Conservation (phyloP, 2,113 vertebrate species). For the Octodon degus region DNA sequence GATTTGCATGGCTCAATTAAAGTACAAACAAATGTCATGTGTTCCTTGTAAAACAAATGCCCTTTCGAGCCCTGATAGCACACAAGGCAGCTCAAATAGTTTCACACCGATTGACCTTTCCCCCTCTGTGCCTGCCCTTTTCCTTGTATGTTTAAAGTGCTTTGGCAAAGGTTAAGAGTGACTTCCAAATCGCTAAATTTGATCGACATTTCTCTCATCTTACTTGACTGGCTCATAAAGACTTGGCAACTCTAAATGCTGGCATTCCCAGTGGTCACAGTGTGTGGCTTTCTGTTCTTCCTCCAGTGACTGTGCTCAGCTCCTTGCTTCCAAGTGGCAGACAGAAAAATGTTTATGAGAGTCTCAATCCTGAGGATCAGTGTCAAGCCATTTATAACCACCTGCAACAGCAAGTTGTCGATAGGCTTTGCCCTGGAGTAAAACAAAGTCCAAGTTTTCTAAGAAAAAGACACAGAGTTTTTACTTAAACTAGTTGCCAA, state of each 20-base stretch:
- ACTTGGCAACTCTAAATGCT: constrained; percentile 1
- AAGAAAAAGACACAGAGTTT: not conserved
- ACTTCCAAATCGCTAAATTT: constrained; percentile 55
- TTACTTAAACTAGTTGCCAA: fast-evolving
- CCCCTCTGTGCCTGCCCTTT: constrained; percentile 36
- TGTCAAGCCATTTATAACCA: not conserved
- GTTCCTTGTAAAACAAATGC: constrained; percentile 43
- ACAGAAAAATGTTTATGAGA: constrained; percentile 3
- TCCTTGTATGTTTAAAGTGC: constrained; percentile 33
- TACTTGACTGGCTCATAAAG: constrained; percentile 26
- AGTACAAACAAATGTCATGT: constrained; percentile 11
- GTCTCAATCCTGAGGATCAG: not conserved
- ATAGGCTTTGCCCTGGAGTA: not conserved
- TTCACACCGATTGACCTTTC: constrained; percentile 26
- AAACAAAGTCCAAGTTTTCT: not conserved
- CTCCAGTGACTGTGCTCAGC: not conserved
- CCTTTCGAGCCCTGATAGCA: constrained; percentile 18
- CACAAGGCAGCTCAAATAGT: not conserved
- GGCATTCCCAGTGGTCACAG: not conserved
- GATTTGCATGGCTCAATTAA: constrained; percentile 48
- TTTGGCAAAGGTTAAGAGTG: constrained; percentile 69
- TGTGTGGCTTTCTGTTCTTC: not conserved
- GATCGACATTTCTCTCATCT: constrained; percentile 58
- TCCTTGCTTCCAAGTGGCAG: not conserved
- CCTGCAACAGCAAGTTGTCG: not conserved